Percentiles rank a stretch among this genome's conserved stretches.
phyloP scores from a whole-genome alignment of 2,888 invertebrate genomes.

The Mimachlamys varia region DNA sequence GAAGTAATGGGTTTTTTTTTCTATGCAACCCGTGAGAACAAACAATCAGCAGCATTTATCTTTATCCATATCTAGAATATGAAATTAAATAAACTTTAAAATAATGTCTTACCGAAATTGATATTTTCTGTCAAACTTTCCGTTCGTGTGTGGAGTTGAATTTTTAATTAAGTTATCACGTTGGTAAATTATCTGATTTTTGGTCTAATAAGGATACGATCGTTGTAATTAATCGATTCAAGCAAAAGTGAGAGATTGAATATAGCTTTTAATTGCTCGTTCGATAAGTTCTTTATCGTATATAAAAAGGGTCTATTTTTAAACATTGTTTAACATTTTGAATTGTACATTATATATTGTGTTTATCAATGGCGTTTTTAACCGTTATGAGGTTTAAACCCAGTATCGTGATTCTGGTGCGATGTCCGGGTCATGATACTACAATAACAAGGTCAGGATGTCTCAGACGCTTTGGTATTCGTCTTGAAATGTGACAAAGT shows the following conservation, averaged over 20 bases:
- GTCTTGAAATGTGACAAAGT: conserved; percentile 27
- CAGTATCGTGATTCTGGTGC: background rate
- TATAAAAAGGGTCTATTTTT: too few relatives aligned
- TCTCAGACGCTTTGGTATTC: conserved; percentile 23
- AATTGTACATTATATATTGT: too few relatives aligned
- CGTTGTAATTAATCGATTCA: too few relatives aligned
- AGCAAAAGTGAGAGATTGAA: too few relatives aligned
- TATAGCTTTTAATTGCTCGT: too few relatives aligned
- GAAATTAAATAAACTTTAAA: conserved; percentile 11
- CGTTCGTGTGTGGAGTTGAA: background rate
- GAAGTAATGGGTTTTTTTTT: background rate
- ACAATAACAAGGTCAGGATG: background rate
- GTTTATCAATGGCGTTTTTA: background rate
- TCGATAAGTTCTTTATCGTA: too few relatives aligned
- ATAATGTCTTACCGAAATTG: background rate
- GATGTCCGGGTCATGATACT: conserved; percentile 2
- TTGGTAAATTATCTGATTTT: background rate
- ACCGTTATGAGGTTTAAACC: background rate
- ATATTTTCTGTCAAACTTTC: background rate
- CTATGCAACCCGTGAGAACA: background rate
- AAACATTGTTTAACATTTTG: background rate
- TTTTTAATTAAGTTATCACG: background rate
- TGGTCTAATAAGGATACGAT: background rate
- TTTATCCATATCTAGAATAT: background rate
- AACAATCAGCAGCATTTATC: background rate